phyloP scores from a whole-genome alignment of 2,797 vertebrate species.

The Trachops cirrhosus region DNA sequence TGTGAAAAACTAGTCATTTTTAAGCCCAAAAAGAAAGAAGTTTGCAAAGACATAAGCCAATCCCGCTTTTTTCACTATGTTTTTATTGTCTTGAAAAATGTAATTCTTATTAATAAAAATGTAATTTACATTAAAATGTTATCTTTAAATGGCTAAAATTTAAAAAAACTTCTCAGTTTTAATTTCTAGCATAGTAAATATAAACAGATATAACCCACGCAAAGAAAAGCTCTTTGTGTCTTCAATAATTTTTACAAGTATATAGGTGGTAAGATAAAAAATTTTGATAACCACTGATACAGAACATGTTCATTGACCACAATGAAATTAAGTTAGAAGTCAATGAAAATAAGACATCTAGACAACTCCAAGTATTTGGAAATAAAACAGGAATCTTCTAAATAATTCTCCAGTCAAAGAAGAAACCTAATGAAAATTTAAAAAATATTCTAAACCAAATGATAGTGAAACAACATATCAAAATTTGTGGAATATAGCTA shows the following conservation, averaged over 20 bases:
- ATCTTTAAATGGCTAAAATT: neutral
- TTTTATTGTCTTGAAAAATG: neutral
- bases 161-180: neutral
- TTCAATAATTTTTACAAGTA: neutral
- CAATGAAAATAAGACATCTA: neutral
- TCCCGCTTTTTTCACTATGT: neutral
- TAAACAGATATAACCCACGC: neutral
- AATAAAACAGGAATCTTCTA: neutral
- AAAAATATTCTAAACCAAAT: neutral
- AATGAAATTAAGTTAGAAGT: neutral
- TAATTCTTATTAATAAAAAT: neutral
- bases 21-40: neutral
- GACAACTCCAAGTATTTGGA: neutral
- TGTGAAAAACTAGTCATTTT: neutral
- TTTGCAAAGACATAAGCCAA: neutral
- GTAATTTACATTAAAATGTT: neutral
- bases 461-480: neutral
- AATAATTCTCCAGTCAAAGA: neutral
- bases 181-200: neutral
- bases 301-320: neutral
- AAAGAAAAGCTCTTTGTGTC: neutral
- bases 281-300: neutral
- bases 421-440: neutral
- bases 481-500: neutral
- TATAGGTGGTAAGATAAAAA: neutral